A percentile compares a stretch with the other conserved stretches of the same genome.
These are phyloP conservation scores for Xestia xanthographa DNA, from an alignment of 2,888 invertebrate genomes.

Conservation along the genomic window DNA sequence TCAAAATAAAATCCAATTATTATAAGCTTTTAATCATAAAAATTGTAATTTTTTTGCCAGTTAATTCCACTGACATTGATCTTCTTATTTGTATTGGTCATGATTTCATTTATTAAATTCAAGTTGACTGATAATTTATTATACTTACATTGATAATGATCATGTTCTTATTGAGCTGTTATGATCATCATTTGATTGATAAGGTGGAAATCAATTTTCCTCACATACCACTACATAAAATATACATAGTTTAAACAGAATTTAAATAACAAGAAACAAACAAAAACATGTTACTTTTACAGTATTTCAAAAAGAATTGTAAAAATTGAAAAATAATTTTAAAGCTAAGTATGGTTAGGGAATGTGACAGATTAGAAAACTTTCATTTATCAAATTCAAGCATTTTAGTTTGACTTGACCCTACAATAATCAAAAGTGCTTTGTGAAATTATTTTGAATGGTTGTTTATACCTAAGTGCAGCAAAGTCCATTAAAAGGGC, in stretches of 20 bases:
- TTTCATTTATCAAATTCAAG: no score
- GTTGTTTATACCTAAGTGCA: background rate
- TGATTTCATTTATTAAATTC: no score
- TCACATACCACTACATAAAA: background rate
- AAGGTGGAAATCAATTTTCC: background rate
- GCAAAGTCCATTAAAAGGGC: background rate
- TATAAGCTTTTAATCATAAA: background rate
- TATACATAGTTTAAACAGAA: background rate
- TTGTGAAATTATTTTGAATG: background rate
- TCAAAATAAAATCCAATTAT: background rate
- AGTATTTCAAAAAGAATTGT: background rate
- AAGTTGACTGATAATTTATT: background rate
- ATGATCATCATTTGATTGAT: background rate
- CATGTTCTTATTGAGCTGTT: background rate
- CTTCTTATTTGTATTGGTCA: no score
- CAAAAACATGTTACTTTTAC: background rate
- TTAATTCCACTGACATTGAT: background rate
- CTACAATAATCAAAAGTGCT: slow-evolving; percentile 12
- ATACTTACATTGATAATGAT: background rate
- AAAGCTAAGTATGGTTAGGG: no score
- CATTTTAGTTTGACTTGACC: no score
- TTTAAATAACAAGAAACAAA: background rate
- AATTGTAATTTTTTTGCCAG: no score
- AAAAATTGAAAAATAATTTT: background rate
- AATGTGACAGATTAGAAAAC: no score